phyloP scores from a whole-genome alignment of 2,888 invertebrate genomes.

The Monopis laevigella region DNA sequence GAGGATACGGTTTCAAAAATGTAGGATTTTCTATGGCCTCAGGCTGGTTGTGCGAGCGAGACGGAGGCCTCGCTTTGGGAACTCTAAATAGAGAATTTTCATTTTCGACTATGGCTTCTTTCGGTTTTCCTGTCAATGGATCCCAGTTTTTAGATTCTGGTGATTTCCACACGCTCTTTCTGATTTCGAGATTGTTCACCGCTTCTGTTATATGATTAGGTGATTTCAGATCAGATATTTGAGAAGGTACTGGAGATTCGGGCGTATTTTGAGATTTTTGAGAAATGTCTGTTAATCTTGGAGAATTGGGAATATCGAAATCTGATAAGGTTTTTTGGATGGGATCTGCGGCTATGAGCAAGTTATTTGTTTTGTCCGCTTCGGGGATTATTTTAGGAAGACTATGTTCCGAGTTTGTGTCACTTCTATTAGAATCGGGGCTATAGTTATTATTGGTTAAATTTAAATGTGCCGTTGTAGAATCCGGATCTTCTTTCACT shows the following conservation, averaged over 20 bases:
- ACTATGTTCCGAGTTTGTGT: slow-evolving; percentile 41
- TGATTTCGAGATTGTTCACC: slow-evolving; percentile 31
- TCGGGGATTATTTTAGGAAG: slow-evolving; percentile 36
- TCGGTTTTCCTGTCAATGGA: slow-evolving; percentile 34
- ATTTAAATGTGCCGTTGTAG: slow-evolving; percentile 71
- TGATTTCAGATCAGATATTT: slow-evolving; percentile 47
- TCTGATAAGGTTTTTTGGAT: slow-evolving; percentile 42
- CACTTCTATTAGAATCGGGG: slow-evolving; percentile 56
- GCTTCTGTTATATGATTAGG: slow-evolving; percentile 35
- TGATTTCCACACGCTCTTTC: slow-evolving; percentile 57
- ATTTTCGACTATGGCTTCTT: slow-evolving; percentile 42
- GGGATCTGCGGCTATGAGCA: slow-evolving; percentile 31
- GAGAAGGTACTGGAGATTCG: slow-evolving; percentile 45
- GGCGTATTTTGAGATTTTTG: slow-evolving; percentile 52
- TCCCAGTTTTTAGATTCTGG: slow-evolving; percentile 56
- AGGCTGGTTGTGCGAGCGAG: slow-evolving; percentile 59
- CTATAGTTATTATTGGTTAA: slow-evolving; percentile 57
- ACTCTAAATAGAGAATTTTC: slow-evolving; percentile 70
- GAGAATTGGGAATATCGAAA: slow-evolving; percentile 56
- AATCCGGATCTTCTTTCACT: slow-evolving; percentile 80
- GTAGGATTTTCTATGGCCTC: slow-evolving; percentile 61
- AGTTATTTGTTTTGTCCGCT: slow-evolving; percentile 36
- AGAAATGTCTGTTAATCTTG: slow-evolving; percentile 51
- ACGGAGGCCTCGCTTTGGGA: slow-evolving; percentile 72
- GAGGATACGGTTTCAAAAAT: slow-evolving; percentile 72